phyloP scores from a whole-genome alignment of 2,113 vertebrate genomes.

The Mungos mungo region DNA sequence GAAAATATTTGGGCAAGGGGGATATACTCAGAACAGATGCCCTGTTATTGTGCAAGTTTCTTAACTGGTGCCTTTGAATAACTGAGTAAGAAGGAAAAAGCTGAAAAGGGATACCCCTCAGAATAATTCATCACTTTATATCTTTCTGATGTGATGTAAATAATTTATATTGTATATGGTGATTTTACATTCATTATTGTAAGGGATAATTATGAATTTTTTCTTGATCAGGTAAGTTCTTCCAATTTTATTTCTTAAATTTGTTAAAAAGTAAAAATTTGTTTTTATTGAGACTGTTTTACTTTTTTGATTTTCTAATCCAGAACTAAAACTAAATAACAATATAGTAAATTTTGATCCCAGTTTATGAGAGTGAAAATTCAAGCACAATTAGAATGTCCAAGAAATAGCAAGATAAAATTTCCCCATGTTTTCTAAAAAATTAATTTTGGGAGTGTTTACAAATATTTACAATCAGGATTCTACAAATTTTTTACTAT shows the following conservation, averaged over 20 bases:
- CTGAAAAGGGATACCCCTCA: not conserved
- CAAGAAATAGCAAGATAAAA: not conserved
- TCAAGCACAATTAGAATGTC: not conserved
- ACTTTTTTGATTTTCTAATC: not conserved
- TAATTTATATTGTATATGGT: not conserved
- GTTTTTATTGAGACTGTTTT: not conserved
- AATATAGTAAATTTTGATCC: not conserved
- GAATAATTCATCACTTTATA: not conserved
- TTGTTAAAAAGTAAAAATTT: not conserved
- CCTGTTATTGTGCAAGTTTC: not conserved
- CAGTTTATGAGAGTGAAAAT: not conserved
- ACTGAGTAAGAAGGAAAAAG: not conserved
- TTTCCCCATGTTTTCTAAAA: not conserved
- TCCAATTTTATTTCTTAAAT: not conserved
- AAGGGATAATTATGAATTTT: not conserved
- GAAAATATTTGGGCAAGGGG: not conserved
- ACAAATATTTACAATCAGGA: not conserved
- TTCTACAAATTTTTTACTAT: not conserved
- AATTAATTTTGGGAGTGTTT: not conserved
- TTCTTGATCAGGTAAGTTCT: not conserved
- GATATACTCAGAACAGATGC: not conserved
- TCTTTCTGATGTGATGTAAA: not conserved
- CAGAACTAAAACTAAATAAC: not conserved
- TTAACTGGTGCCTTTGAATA: not conserved
- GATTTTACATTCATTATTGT: not conserved